phyloP scores from a whole-genome alignment of 2,113 vertebrate species.

The Catharus minimus region DNA sequence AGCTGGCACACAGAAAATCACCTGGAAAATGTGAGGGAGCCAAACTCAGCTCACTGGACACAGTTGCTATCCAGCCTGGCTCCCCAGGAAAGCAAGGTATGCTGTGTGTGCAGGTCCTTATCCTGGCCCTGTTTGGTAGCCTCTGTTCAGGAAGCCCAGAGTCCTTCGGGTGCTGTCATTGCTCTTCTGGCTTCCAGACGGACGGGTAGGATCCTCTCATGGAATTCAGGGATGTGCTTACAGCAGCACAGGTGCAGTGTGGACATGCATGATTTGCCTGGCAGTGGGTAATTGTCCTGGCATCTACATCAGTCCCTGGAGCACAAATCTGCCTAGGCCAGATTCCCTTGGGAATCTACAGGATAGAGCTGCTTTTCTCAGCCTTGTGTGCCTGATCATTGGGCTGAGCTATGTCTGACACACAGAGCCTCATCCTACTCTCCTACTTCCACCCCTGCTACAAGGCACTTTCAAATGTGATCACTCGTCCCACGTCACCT shows the following conservation, averaged over 20 bases:
- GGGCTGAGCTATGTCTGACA: neutral
- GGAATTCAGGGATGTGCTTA: neutral
- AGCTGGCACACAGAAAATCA: neutral
- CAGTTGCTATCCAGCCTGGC: too few species aligned
- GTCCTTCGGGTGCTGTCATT: neutral
- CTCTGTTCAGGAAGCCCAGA: neutral
- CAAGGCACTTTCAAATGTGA: neutral
- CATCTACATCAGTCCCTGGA: neutral
- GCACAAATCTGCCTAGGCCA: neutral
- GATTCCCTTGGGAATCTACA: neutral
- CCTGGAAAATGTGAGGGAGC: neutral
- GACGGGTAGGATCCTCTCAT: neutral
- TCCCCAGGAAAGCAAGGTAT: neutral
- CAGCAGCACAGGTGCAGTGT: neutral
- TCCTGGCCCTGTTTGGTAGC: too few species aligned
- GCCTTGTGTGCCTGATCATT: neutral
- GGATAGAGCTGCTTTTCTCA: neutral
- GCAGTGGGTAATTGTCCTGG: rapidly evolving
- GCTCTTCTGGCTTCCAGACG: neutral
- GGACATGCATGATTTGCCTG: rapidly evolving
- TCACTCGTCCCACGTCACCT: rapidly evolving
- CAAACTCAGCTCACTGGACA: neutral
- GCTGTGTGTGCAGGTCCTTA: rapidly evolving
- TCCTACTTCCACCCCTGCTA: neutral
- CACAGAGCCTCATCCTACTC: neutral